Evolutionary conservation across 2,113 vertebrate genomes (phyloP).

Genomic region (Suricata suricatta): DNA sequence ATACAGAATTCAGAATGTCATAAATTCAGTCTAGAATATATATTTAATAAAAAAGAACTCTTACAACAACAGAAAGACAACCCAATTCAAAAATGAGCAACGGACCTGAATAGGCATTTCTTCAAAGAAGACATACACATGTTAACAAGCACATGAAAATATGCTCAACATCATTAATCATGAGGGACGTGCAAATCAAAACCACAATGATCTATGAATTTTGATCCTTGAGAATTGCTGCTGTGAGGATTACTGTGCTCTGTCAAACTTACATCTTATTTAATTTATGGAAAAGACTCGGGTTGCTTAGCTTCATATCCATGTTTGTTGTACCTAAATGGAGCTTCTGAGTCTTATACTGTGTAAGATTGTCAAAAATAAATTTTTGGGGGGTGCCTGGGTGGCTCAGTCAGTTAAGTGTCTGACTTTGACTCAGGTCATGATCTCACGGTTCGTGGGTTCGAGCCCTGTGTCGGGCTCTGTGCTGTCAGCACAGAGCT

Average conservation of each 20-base stretch:
- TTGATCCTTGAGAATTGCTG: not conserved
- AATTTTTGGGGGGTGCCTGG: not conserved
- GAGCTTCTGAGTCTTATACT: not conserved
- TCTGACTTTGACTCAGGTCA: too few relatives aligned
- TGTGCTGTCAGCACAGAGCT: too few relatives aligned
- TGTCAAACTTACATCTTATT: conserved; percentile 10
- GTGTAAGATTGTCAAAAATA: conserved; percentile 58
- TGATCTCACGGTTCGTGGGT: too few relatives aligned
- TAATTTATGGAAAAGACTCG: not conserved
- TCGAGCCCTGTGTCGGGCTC: too few relatives aligned
- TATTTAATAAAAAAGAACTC: not conserved
- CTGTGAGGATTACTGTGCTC: not conserved
- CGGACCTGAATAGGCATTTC: not conserved
- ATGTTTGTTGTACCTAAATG: not conserved
- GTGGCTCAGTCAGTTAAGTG: too few relatives aligned
- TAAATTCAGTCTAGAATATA: not conserved
- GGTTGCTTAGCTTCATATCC: conserved; percentile 11
- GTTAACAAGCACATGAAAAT: not conserved
- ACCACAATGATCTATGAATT: not conserved
- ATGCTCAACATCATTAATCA: not conserved
- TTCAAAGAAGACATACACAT: not conserved
- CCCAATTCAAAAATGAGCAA: not conserved
- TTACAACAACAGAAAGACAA: not conserved
- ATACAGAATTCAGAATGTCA: not conserved
- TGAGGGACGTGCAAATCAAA: not conserved